Percentiles rank a stretch among this genome's conserved stretches.
Evolutionary conservation across 2,888 invertebrate genomes (phyloP).

Genomic region (Rugalucina vietnamica): DNA sequence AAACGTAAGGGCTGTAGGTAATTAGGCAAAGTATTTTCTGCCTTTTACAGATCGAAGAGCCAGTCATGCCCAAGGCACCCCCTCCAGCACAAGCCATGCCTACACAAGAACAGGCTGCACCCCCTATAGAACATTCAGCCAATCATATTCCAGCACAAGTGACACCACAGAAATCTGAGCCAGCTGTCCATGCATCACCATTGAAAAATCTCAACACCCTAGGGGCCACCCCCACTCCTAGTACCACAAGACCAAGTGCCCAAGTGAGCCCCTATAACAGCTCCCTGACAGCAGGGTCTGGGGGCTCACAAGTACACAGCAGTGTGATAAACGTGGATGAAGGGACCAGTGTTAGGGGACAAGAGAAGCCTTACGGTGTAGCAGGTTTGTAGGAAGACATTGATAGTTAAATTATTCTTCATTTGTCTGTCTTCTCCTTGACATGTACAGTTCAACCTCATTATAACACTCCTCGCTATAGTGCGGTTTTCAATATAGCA

Average conservation of each 20-base stretch:
- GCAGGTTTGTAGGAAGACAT: conserved; percentile 25
- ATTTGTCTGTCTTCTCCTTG: too few species aligned
- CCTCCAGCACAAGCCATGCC: conserved; percentile 24
- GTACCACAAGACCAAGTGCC: conserved; percentile 65
- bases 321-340: conserved; percentile 79
- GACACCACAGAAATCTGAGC: conserved; percentile 12
- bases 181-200: conserved; percentile 28
- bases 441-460: too few species aligned
- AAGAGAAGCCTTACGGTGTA: conserved; percentile 41
- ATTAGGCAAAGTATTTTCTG: not conserved
- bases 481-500: too few species aligned
- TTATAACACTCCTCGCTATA: too few species aligned
- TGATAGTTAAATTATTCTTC: too few species aligned
- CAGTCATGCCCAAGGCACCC: conserved; percentile 40
- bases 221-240: conserved; percentile 53
- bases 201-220: conserved; percentile 46
- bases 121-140: conserved; percentile 17
- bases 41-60: conserved; percentile 70
- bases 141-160: conserved; percentile 8
- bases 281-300: conserved; percentile 60
- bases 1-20: too few species aligned
- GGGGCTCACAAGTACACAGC: conserved; percentile 62
- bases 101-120: conserved; percentile 17
- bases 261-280: conserved; percentile 69
- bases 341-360: conserved; percentile 73